These are phyloP conservation scores for Sula dactylatra DNA, from an alignment of 2,113 vertebrate species.

Conservation along the genomic window DNA sequence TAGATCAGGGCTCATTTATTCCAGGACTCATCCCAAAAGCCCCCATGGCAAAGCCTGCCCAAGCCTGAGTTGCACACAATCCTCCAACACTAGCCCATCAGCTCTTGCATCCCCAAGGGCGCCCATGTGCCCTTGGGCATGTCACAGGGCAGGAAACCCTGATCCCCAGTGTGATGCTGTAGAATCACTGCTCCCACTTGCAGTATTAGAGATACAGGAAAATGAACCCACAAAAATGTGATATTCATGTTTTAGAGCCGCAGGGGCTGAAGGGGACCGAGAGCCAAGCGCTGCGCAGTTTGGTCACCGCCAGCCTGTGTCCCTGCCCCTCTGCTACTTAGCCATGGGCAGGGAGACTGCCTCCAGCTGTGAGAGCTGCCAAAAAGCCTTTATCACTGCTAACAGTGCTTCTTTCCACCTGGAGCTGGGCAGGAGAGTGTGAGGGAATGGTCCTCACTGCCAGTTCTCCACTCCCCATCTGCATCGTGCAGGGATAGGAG, in stretches of 20 bases:
- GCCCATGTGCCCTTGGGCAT: not conserved
- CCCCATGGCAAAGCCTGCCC: not conserved
- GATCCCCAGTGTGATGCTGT: not conserved
- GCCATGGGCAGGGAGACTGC: not conserved
- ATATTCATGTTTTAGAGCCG: not conserved
- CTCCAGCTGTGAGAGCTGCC: not conserved
- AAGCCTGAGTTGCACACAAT: not conserved
- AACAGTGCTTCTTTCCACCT: not conserved
- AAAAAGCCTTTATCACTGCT: not conserved
- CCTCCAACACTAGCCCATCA: rapidly evolving
- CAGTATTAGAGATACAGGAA: not conserved
- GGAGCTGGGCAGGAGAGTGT: not conserved
- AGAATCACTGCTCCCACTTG: not conserved
- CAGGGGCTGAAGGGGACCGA: not conserved
- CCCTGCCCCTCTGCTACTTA: not conserved
- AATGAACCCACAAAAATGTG: not conserved
- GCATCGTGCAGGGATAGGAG: not conserved
- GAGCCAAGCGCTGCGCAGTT: not conserved
- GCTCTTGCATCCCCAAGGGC: not conserved
- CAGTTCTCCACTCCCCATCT: not conserved
- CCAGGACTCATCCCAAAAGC: not conserved
- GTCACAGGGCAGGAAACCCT: not conserved
- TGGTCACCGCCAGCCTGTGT: not conserved
- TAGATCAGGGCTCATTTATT: not conserved
- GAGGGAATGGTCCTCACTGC: not conserved